Conservation (phyloP, 2,888 invertebrate genomes). For the Ormyrus nitidulus region DNA sequence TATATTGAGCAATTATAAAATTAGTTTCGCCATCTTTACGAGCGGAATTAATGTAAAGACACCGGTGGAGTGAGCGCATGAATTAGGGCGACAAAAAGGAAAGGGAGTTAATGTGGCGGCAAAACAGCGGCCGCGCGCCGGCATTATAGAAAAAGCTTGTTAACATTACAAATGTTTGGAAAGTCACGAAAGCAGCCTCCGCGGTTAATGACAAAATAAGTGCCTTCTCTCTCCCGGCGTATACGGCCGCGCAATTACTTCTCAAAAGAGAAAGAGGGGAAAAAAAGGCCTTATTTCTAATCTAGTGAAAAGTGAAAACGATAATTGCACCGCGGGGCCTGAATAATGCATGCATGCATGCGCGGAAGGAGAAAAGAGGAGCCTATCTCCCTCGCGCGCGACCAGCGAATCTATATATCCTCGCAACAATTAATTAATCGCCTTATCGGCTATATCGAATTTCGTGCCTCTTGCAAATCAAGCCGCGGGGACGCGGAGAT, state of each 20-base stretch:
- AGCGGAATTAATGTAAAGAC: too few species aligned
- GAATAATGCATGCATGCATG: not conserved
- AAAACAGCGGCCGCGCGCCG: not conserved
- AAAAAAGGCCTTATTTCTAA: conserved; percentile 16
- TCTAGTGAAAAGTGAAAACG: conserved; percentile 38
- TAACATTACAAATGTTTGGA: conserved; percentile 13
- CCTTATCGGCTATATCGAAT: conserved; percentile 16
- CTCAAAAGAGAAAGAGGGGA: conserved; percentile 11
- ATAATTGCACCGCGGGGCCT: conserved; percentile 21
- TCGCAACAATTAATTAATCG: conserved; percentile 22
- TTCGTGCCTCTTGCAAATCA: not conserved
- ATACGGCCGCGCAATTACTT: conserved; percentile 17
- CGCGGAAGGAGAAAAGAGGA: conserved; percentile 1
- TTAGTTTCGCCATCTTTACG: too few species aligned
- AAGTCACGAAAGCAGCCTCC: not conserved
- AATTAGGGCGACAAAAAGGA: not conserved
- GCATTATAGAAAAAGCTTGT: conserved; percentile 14
- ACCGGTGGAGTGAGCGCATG: too few species aligned
- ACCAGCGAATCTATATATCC: not conserved
- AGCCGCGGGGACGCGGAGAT: not conserved
- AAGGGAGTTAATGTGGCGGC: not conserved
- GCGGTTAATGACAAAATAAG: conserved; percentile 31
- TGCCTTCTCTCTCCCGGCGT: not conserved
- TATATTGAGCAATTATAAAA: too few species aligned
- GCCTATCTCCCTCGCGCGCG: not conserved